Evolutionary conservation across 1,140 invertebrate genomes (phyloP), one percentile per base, ranked within the genome.

Genomic region (Littorina saxatilis): DNA sequence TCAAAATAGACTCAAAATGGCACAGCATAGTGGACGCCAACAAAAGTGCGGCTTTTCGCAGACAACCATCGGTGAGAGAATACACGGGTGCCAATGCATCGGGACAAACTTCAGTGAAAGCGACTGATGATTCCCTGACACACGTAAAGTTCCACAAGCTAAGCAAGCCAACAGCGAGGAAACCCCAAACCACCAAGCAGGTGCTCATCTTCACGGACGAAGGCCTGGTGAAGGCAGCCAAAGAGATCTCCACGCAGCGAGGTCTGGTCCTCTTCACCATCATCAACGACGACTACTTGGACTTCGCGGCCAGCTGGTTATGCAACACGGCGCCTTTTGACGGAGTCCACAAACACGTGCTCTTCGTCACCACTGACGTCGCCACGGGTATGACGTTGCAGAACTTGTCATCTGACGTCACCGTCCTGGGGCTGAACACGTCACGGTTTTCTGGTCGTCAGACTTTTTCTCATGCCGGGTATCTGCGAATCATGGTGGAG

Each of bases 401-500:
- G 7, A 66, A 77, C 47, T 61, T 83, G 63, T 87, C 88, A 27
- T 87, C 88, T 29, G 82, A 85, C 17, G 82, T 89, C 9, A 84
- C 79, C 29, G 85, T 86, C 15, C 79, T 86, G 1, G 68, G n/a
- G 72, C 47, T 80, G 13, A n/a, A 7, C 15, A 32, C 61, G 17
- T 29, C 55, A 7, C 35, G 63, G 2, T 47, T 75, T 2, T 79
- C 76, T 39, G 88, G 87, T 17, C 80, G 85, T 29, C 86, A 88
- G 63, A 70, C 66, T 11, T 89, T 86, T 68, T 87, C 86, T 40
- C 77, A 85, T 35, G 88, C 81, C 3, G 87, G 88, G 0, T 89
- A 89, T 79, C 82, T 89, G n/a, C 81, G 83, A 77, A 80, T 89
- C 1, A 88, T 89, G 88, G 79, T n/a, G n/a, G n/a, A n/a, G n/a